phyloP scores from a whole-genome alignment of 2,113 vertebrate genomes.

The Octodon degus region DNA sequence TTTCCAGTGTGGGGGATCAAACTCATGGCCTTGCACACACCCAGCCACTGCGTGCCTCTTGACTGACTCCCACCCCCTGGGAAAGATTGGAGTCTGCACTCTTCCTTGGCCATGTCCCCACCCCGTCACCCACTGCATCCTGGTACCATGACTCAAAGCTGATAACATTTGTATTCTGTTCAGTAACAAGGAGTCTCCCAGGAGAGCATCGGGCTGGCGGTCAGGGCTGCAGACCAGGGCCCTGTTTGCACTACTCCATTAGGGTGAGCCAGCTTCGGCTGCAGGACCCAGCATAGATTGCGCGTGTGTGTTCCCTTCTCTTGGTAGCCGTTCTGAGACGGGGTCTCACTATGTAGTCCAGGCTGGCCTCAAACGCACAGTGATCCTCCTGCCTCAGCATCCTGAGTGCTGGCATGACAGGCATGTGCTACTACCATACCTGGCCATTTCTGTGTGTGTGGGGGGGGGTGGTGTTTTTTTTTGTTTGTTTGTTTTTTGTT shows the following conservation, averaged over 20 bases:
- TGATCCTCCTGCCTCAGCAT: neutral
- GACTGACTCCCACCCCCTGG: neutral
- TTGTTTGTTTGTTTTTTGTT: too few relatives aligned
- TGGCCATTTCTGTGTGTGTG: neutral
- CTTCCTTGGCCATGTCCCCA: neutral
- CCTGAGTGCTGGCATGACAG: neutral
- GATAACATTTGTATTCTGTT: neutral
- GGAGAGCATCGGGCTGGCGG: neutral
- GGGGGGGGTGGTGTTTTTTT: too few relatives aligned
- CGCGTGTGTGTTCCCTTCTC: neutral
- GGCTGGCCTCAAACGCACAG: neutral
- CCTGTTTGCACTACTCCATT: neutral
- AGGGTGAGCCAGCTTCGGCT: fast-evolving
- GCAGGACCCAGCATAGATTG: neutral
- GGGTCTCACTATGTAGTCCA: neutral
- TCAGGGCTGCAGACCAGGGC: neutral
- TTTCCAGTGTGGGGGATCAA: neutral
- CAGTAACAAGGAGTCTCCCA: neutral
- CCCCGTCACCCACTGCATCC: neutral
- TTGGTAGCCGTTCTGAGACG: neutral
- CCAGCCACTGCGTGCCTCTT: neutral
- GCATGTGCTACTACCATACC: neutral
- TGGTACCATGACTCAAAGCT: neutral
- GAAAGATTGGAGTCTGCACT: neutral
- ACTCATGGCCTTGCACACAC: too few relatives aligned